Conservation (phyloP, 1,140 invertebrate species). For the Tigriopus japonicus region DNA sequence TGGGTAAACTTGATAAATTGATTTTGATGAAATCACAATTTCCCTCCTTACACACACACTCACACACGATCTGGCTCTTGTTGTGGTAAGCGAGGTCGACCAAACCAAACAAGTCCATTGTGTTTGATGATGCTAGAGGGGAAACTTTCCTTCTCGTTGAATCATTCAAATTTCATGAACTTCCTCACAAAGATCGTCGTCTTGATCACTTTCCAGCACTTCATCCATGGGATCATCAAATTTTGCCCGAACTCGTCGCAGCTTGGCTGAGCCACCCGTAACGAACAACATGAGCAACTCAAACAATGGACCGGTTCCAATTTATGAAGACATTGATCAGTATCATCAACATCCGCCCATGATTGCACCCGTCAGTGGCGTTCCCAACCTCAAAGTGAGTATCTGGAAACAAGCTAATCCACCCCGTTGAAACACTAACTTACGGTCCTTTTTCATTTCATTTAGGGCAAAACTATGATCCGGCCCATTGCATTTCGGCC, state of each 20-base stretch:
- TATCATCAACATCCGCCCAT: neutral
- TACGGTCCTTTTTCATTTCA: conserved; percentile 19
- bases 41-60: too few relatives aligned
- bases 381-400: conserved; percentile 3
- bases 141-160: too few relatives aligned
- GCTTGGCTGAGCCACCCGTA: neutral
- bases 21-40: too few relatives aligned
- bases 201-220: too few relatives aligned
- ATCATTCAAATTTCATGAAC: too few relatives aligned
- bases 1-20: too few relatives aligned
- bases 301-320: neutral
- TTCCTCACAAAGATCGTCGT: too few relatives aligned
- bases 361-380: conserved; percentile 4
- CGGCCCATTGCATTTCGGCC: conserved; percentile 54
- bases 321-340: neutral
- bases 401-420: neutral
- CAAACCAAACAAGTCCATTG: too few relatives aligned
- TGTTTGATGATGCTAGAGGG: too few relatives aligned
- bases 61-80: too few relatives aligned
- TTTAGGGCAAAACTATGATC: conserved; percentile 39
- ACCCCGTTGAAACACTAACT: neutral
- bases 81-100: too few relatives aligned
- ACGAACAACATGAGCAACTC: neutral
- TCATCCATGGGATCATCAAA: too few relatives aligned
- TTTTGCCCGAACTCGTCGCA: neutral